Percentiles rank a stretch among this genome's conserved stretches.
These are phyloP conservation scores for Diplosoma virens DNA, from an alignment of 23 tunicate genomes.

Conservation along the genomic window DNA sequence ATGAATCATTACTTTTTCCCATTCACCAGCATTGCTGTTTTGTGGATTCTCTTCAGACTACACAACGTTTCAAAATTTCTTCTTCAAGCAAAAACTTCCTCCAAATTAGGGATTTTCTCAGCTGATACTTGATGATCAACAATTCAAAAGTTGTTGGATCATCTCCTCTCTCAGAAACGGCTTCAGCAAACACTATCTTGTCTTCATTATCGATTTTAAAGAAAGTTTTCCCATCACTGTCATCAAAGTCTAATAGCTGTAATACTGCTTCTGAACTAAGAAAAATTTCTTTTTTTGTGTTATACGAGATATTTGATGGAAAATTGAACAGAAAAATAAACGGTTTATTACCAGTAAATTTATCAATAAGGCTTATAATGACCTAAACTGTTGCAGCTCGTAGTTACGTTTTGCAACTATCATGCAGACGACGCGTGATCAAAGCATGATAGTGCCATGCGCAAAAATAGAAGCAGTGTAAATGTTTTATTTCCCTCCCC, in stretches of 20 bases:
- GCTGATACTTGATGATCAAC: not conserved
- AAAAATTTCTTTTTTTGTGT: not conserved
- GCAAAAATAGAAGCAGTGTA: not conserved
- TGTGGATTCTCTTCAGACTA: not conserved
- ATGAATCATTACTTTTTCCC: conserved; percentile 1
- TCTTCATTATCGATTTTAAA: not conserved
- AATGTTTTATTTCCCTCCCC: not conserved
- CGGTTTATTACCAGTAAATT: conserved; percentile 4
- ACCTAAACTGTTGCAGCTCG: not conserved
- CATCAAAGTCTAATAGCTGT: not conserved
- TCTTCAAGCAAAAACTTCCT: not conserved
- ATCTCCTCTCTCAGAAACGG: not conserved
- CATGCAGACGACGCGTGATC: not conserved
- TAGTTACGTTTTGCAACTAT: conserved; percentile 1
- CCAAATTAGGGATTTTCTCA: not conserved
- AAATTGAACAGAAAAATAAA: not conserved
- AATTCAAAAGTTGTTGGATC: not conserved
- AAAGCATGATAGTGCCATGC: conserved; percentile 5
- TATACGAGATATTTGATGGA: not conserved
- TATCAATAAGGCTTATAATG: not conserved
- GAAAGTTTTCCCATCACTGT: not conserved
- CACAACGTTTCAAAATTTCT: not conserved
- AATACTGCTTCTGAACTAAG: not conserved
- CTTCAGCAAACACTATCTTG: not conserved
- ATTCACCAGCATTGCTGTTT: not conserved